Evolutionary conservation across 2,113 vertebrate species (phyloP).

Genomic region (Panthera uncia): DNA sequence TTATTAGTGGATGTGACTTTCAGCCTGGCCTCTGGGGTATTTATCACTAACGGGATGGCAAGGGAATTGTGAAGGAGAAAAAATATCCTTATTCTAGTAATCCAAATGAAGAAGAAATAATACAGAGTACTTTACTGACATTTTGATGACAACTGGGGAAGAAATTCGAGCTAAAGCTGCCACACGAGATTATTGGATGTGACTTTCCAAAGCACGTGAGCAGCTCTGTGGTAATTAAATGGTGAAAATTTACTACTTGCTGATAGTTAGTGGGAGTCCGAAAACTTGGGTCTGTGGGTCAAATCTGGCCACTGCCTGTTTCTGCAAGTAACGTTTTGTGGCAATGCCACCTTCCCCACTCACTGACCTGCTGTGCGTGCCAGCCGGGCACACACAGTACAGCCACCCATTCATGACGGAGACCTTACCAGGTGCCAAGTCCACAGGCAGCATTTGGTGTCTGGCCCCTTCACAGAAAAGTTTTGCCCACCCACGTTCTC

Average conservation of each 20-base stretch:
- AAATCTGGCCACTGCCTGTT: neutral
- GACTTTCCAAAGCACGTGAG: neutral
- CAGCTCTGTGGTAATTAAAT: neutral
- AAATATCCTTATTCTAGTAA: neutral
- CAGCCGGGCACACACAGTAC: rapidly evolving
- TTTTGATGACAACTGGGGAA: neutral
- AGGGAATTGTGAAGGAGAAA: neutral
- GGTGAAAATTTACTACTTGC: neutral
- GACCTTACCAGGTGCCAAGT: too few species aligned
- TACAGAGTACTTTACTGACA: neutral
- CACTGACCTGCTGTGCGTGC: neutral
- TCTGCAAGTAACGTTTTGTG: neutral
- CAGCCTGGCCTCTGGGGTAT: neutral
- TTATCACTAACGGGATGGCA: neutral
- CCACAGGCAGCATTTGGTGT: too few species aligned
- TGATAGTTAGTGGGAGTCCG: neutral
- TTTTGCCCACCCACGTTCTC: neutral
- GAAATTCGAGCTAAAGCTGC: neutral
- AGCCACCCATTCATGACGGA: neutral
- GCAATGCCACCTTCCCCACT: too few species aligned
- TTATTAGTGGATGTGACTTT: neutral
- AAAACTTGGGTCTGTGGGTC: neutral
- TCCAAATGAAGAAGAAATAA: neutral
- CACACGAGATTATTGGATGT: neutral
- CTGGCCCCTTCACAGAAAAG: neutral